Evolutionary conservation across 2,113 vertebrate genomes (phyloP), one percentile per base, ranked within the genome.

Genomic region (Sitta europaea): DNA sequence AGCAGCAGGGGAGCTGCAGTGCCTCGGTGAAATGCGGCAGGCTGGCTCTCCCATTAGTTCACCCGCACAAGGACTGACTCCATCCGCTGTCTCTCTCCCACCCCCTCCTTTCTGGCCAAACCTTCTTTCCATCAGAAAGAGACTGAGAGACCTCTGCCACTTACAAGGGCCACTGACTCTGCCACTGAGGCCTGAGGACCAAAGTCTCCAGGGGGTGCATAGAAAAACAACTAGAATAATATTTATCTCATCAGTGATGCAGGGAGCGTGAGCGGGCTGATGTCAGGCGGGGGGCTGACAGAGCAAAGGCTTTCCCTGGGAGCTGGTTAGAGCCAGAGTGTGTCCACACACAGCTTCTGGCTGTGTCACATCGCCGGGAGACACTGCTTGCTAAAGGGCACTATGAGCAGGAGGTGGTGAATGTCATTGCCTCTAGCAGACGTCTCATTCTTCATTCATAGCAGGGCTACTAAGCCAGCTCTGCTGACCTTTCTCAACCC

Each of bases 401-500:
- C 25, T 70, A 27, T 5, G 67, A 90, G 86, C 4, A 1, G 40
- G 83, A 88, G 82, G 75, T 72, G 66, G 40, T 86, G 68, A 73
- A 94, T 93, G 88, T 96, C 92, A 70, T 47, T 85, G 78, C 43
- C 81, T 83, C 86, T n/a, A 91, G 94, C 87, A 96, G 77, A 61
- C 40, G 1, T 70, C 88, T 89, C 75, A 82, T 94, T 96, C 90
- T 95, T 92, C 96, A 95, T 94, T 94, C 90, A 73, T 88, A 68
- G 86, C 73, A 58, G 48, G 59, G 35, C 92, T 94, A 90, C 57
- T 58, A 91, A 90, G 68, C 50, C 62, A 73, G 63, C 73, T 82
- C 72, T 63, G 43, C 66, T 95, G 94, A 97, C 76, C 77, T 95
- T 97, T 91, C 61, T 90, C 93, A 95, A 93, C 58, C 71, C 47